Evolutionary conservation across 2,797 vertebrate species (phyloP), one percentile per base, ranked within the genome.

Genomic region (Rallus crepitans): DNA sequence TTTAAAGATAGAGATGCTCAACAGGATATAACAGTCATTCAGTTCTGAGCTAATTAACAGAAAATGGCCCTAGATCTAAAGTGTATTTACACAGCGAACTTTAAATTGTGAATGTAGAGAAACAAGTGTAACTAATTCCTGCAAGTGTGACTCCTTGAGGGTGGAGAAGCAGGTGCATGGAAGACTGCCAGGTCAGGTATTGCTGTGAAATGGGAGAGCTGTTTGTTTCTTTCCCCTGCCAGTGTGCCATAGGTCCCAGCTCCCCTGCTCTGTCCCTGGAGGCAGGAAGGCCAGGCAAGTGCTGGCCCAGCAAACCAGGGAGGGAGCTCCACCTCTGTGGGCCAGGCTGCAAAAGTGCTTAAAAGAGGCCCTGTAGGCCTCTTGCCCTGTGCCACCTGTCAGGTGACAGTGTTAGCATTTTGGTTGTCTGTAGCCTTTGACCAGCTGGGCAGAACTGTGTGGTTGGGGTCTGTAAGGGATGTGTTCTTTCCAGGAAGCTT

Each of bases 261-360:
- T 50, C 17, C 30, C 19, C 48, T 9, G 27, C 37, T 16, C 20
- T 12, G 18, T 9, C 55, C 0, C 0, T 7, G 45, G 60, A 28
- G 66, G 47, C 33, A 10, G 53, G 13, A 2, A 52, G 39, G 37
- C 35, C 35, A 7, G 60, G 55, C 15, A 40, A 20, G 60, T 8
- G 5, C 25, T 4, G 5, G 45, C 20, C 0, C 7, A 39, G 19
- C 7, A 1, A 33, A 7, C 9, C 6, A 6, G 42, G 56, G 30
- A 35, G 37, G 50, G 14, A 61, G 55, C 56, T 70, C 25, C 24
- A 56, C 50, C 12, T 25, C 8, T 5, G 5, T 7, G 33, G 35
- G 24, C 18, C 55, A 11, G 30, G n/a, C 0, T 11, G 56, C 56
- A 19, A 6, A 40, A 17, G 1, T 40, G n/a, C 35, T 35, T 35